phyloP scores from a whole-genome alignment of 2,888 invertebrate species.

The Lasioglossum malachurum region DNA sequence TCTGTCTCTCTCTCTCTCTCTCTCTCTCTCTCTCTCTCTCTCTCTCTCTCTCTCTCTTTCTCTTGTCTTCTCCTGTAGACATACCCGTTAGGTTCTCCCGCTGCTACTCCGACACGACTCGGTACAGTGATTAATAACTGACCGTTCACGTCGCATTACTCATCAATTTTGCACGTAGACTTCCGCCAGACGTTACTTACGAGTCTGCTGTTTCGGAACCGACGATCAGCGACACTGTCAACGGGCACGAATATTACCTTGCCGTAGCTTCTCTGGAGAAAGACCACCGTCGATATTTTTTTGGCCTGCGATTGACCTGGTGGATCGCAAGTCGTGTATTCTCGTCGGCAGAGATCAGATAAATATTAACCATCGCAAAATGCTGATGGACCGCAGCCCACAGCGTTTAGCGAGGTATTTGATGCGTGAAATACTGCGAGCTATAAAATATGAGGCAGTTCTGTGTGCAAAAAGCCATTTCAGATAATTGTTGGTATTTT shows the following conservation, averaged over 20 bases:
- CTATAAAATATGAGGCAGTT: conserved; percentile 15
- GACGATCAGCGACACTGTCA: conserved; percentile 54
- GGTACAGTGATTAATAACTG: conserved; percentile 76
- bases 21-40: neutral
- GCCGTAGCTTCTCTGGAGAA: conserved; percentile 48
- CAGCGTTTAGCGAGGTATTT: conserved; percentile 42
- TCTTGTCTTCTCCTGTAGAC: conserved; percentile 14
- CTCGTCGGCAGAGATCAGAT: conserved; percentile 52
- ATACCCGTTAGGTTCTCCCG: conserved; percentile 52
- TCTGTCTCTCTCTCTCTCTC: neutral
- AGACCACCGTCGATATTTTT: conserved; percentile 30
- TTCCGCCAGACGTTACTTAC: conserved; percentile 76
- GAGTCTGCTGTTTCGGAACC: conserved; percentile 74
- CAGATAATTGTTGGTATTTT: neutral
- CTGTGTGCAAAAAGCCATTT: neutral
- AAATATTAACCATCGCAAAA: conserved; percentile 68
- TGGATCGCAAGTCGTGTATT: conserved; percentile 58
- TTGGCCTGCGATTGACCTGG: conserved; percentile 59
- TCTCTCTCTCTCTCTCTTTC: neutral
- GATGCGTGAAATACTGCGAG: conserved; percentile 41
- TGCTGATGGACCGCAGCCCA: conserved; percentile 17
- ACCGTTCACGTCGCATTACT: conserved; percentile 76
- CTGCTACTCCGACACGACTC: conserved; percentile 58
- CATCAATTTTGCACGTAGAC: conserved; percentile 72
- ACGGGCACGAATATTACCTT: conserved; percentile 37